Evolutionary conservation across 37 sponge, comb jelly and placozoan species (phyloP), one percentile per base, ranked within the genome.

Genomic region (Axinella damicornis): DNA sequence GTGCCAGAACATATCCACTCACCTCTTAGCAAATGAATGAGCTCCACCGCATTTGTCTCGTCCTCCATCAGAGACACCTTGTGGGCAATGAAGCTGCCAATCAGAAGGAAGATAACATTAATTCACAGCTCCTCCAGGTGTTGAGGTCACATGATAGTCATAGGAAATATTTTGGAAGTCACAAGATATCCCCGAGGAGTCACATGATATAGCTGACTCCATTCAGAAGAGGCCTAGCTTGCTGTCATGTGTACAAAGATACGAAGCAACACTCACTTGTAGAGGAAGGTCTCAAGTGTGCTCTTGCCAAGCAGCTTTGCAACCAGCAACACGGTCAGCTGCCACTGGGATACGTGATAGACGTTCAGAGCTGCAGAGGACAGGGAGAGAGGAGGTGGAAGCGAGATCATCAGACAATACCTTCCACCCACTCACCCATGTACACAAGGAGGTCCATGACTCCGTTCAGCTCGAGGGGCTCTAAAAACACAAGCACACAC

Each of bases 1-100:
- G 21, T 24, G 6, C 21, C 6, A 22, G 14, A 32, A 24, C 16
- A 71, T 13, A 27, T 1, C 28, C 21, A n/a, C 39, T 60, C 60
- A 91, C 91, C 81, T 80, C 86, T 65, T 0, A 91, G 59, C 18
- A 85, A 72, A 2, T 85, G 65, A 25, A 91, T 85, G 35, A 91
- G 70, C 38, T 75, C 53, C 30, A 74, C 52, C 1, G 81, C 20
- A 22, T 85, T 76, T 13, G 64, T 25, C 40, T 87, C 87, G 34
- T 61, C 15, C 20, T 21, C 15, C 61, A 79, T 38, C 57, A 87
- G 65, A 16, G 79, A 74, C 25, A 87, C 55, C 37, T 70, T 76
- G 17, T 52, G 36, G 53, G 80, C 14, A 1, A 79, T 35, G 18
- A 87, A 69, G 60, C 87, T 87, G 25, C 36, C 5, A 16, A 18